A percentile compares a stretch with the other conserved stretches of the same genome.
These are phyloP conservation scores for Corythaixoides concolor DNA, from an alignment of 2,113 vertebrate species.

Conservation along the genomic window DNA sequence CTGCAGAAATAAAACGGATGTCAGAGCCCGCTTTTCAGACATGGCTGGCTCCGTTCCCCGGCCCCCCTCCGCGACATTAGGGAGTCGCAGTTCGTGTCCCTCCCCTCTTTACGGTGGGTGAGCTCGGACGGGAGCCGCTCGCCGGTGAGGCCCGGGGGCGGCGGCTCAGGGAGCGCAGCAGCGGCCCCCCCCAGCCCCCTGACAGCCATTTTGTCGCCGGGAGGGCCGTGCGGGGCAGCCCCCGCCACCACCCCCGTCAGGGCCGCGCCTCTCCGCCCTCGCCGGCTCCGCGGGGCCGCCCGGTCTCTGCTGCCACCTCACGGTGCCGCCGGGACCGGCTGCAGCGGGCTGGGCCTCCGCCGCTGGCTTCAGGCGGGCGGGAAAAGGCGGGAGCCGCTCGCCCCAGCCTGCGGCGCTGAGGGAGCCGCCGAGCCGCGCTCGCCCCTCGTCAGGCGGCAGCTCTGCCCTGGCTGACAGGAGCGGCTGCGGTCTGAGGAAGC, in stretches of 20 bases:
- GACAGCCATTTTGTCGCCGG: neutral
- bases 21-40: too few species aligned
- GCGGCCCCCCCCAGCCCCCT: too few species aligned
- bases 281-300: neutral
- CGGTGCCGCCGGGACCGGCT: neutral
- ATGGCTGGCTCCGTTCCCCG: fast-evolving
- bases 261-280: neutral
- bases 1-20: neutral
- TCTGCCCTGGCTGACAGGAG: neutral
- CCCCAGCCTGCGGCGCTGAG: too few species aligned
- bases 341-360: neutral
- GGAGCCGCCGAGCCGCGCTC: too few species aligned
- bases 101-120: fast-evolving
- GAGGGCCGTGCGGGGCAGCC: too few species aligned
- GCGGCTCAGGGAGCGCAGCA: neutral
- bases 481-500: too few species aligned
- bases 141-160: too few species aligned
- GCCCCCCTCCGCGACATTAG: fast-evolving
- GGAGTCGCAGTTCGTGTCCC: neutral
- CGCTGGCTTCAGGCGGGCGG: too few species aligned
- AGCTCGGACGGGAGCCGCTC: neutral
- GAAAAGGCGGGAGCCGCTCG: too few species aligned
- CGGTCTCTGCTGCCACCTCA: slow-evolving; percentile 26
- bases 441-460: neutral
- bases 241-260: too few species aligned